phyloP scores from a whole-genome alignment of 2,797 vertebrate genomes.

The Onychomys torridus region DNA sequence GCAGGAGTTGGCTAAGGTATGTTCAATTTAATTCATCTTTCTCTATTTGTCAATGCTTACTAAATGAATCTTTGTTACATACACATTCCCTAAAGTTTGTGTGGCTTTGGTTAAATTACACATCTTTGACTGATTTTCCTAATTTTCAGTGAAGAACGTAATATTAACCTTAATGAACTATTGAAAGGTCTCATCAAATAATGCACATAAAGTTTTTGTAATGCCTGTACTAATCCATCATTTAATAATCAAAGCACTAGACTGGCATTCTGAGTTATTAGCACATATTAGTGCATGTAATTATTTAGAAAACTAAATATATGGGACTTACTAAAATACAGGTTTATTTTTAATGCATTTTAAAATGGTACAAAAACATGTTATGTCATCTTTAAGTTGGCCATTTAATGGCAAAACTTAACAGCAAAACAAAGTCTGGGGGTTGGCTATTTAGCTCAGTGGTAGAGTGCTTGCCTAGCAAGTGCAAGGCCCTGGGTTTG shows the following conservation, averaged over 20 bases:
- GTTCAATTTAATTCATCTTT: not conserved
- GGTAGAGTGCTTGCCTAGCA: too few species aligned
- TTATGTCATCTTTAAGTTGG: not conserved
- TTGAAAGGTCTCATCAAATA: not conserved
- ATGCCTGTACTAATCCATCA: not conserved
- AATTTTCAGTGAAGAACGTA: not conserved
- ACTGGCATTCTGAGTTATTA: not conserved
- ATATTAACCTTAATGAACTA: not conserved
- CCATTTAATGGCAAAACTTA: not conserved
- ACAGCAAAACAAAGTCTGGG: not conserved
- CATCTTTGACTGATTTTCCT: not conserved
- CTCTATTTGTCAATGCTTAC: not conserved
- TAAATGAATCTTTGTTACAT: not conserved
- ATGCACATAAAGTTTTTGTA: not conserved
- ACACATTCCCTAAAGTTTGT: not conserved
- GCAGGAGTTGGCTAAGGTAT: not conserved
- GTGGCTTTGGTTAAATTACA: not conserved
- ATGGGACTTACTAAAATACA: not conserved
- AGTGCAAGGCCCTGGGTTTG: too few species aligned
- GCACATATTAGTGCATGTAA: not conserved
- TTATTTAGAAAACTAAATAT: not conserved
- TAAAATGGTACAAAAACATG: not conserved
- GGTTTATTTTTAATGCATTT: not conserved
- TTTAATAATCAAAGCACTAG: not conserved
- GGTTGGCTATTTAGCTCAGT: too few species aligned